Evolutionary conservation across 1,140 invertebrate species (phyloP).

Genomic region (Drosophila ambigua): DNA sequence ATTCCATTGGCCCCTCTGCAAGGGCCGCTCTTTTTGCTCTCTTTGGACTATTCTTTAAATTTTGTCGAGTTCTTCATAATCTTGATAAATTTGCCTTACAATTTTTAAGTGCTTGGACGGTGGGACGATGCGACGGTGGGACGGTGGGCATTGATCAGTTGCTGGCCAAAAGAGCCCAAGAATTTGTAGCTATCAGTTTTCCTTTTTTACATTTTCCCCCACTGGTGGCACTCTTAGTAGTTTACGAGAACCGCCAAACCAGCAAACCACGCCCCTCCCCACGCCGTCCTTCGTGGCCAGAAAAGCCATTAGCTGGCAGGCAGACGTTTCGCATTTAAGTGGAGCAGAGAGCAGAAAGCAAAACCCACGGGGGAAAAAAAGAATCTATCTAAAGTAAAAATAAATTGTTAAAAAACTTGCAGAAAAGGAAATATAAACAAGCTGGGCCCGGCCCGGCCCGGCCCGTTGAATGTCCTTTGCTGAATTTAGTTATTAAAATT

Average conservation of each 20-base stretch:
- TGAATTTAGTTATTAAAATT: slow-evolving; percentile 62
- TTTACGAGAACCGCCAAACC: slow-evolving; percentile 41
- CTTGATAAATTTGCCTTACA: slow-evolving; percentile 52
- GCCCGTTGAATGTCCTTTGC: slow-evolving; percentile 50
- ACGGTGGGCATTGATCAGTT: slow-evolving; percentile 38
- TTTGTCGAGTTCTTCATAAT: slow-evolving; percentile 18
- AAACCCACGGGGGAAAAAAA: slow-evolving; percentile 26
- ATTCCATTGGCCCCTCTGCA: background rate
- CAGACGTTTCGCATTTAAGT: slow-evolving; percentile 59
- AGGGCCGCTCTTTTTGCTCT: slow-evolving; percentile 27
- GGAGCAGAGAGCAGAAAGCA: slow-evolving; percentile 39
- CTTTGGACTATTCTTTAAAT: slow-evolving; percentile 11
- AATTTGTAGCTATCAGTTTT: slow-evolving; percentile 49
- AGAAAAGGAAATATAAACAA: slow-evolving; percentile 60
- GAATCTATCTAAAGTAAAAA: slow-evolving; percentile 52
- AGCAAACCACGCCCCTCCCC: background rate
- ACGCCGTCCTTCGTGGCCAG: slow-evolving; percentile 1
- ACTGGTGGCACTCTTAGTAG: slow-evolving; percentile 42
- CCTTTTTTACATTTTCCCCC: slow-evolving; percentile 37
- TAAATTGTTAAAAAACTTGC: slow-evolving; percentile 59
- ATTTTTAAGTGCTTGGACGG: slow-evolving; percentile 34
- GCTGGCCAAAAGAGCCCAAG: slow-evolving; percentile 27
- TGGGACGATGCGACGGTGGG: background rate
- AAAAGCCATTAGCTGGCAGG: slow-evolving; percentile 55
- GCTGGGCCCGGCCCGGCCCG: slow-evolving; percentile 17